A percentile compares a stretch with the other conserved stretches of the same genome.
Evolutionary conservation across 2,113 vertebrate genomes (phyloP).

Genomic region (Pungitius pungitius): DNA sequence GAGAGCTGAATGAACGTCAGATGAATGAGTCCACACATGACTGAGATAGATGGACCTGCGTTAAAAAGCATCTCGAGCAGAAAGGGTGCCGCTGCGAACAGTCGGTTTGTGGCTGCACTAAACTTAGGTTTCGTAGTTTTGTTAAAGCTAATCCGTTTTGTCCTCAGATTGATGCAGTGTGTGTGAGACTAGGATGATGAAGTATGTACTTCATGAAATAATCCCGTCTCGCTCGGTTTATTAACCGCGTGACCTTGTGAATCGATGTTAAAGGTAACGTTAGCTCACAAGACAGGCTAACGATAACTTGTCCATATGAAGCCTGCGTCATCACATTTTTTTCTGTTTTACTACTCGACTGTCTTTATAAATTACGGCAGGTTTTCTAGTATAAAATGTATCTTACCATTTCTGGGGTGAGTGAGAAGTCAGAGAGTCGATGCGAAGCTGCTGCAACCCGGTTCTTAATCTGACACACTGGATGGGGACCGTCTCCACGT

Average conservation of each 20-base stretch:
- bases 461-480: slow-evolving; percentile 33
- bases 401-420: slow-evolving; percentile 73
- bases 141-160: no score
- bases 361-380: fast-evolving
- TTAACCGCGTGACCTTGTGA: slow-evolving; percentile 42
- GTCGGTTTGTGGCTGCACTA: not conserved
- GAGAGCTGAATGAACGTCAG: not conserved
- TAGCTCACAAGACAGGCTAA: slow-evolving; percentile 8
- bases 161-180: not conserved
- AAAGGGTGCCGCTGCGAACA: not conserved
- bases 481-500: slow-evolving; percentile 69
- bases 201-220: no score
- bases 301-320: not conserved
- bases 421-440: not conserved
- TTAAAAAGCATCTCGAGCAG: not conserved
- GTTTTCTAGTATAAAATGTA: no score
- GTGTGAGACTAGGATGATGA: not conserved
- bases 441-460: slow-evolving; percentile 16
- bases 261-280: not conserved
- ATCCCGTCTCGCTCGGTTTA: not conserved
- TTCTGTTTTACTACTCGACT: not conserved
- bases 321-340: no score
- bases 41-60: not conserved
- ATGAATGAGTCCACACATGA: not conserved
- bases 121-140: no score